These are phyloP conservation scores for Linyphia triangularis DNA, from an alignment of 2,888 invertebrate species.

Conservation along the genomic window DNA sequence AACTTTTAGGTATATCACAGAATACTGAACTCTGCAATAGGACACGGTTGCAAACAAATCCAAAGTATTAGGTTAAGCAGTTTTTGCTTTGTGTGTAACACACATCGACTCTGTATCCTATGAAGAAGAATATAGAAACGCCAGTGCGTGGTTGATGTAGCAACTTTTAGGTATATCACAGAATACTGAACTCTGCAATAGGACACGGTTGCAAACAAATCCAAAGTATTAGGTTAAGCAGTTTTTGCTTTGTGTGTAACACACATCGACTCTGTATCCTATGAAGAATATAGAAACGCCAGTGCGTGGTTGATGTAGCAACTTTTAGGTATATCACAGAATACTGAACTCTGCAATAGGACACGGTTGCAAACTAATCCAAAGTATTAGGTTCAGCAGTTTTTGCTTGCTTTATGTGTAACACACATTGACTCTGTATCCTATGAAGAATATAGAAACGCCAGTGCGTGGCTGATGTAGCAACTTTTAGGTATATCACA, in stretches of 20 bases:
- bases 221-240: too few species aligned
- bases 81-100: too few species aligned
- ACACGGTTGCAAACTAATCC: constrained; percentile 37
- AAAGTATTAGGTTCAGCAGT: too few species aligned
- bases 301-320: constrained; percentile 27
- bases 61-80: too few species aligned
- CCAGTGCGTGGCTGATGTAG: constrained; percentile 18
- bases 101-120: background rate
- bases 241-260: too few species aligned
- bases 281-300: constrained; percentile 22
- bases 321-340: constrained; percentile 22
- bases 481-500: constrained; percentile 35
- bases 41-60: constrained; percentile 41
- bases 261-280: background rate
- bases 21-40: background rate
- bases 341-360: constrained; percentile 2
- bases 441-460: constrained; percentile 17
- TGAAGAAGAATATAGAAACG: constrained; percentile 36
- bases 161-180: constrained; percentile 33
- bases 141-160: constrained; percentile 10
- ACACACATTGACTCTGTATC: constrained; percentile 7
- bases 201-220: constrained; percentile 41
- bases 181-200: background rate
- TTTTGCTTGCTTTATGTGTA: too few species aligned
- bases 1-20: constrained; percentile 21